These are phyloP conservation scores for Hirtodrosophila alboralis DNA, from an alignment of 2,888 invertebrate species.

Conservation along the genomic window DNA sequence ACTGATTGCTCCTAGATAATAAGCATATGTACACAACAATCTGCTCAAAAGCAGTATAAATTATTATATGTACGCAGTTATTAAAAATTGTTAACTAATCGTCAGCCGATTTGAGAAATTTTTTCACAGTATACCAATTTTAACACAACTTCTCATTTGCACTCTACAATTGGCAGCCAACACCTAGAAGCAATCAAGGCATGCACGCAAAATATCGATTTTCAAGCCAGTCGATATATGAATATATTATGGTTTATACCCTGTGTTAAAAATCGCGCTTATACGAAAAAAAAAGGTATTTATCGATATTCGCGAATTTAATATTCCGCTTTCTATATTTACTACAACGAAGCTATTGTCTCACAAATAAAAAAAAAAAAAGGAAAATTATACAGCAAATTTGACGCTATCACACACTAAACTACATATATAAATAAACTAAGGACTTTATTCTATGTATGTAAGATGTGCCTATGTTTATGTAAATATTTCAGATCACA, in stretches of 20 bases:
- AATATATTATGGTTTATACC: background rate
- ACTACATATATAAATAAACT: too few relatives aligned
- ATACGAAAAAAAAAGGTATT: constrained; percentile 7
- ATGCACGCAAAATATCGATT: constrained; percentile 33
- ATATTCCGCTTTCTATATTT: too few relatives aligned
- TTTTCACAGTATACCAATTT: constrained; percentile 57
- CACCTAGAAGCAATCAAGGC: constrained; percentile 56
- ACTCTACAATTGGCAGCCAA: constrained; percentile 75
- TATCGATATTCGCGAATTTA: too few relatives aligned
- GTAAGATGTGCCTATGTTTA: too few relatives aligned
- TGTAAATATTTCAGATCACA: too few relatives aligned
- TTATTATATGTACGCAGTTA: constrained; percentile 8
- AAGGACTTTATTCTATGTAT: too few relatives aligned
- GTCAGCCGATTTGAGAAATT: constrained; percentile 17
- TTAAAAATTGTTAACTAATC: constrained; percentile 32
- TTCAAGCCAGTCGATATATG: constrained; percentile 4
- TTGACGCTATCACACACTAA: too few relatives aligned
- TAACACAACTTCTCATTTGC: constrained; percentile 63
- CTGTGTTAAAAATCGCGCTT: background rate
- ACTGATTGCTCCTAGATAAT: constrained; percentile 1
- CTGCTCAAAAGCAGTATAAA: constrained; percentile 7
- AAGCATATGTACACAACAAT: constrained; percentile 12
- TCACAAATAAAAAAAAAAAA: too few relatives aligned
- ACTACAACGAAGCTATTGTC: too few relatives aligned
- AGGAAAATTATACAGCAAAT: too few relatives aligned